These are phyloP conservation scores for Dysdera silvatica DNA, from an alignment of 1,140 invertebrate genomes.

Conservation along the genomic window DNA sequence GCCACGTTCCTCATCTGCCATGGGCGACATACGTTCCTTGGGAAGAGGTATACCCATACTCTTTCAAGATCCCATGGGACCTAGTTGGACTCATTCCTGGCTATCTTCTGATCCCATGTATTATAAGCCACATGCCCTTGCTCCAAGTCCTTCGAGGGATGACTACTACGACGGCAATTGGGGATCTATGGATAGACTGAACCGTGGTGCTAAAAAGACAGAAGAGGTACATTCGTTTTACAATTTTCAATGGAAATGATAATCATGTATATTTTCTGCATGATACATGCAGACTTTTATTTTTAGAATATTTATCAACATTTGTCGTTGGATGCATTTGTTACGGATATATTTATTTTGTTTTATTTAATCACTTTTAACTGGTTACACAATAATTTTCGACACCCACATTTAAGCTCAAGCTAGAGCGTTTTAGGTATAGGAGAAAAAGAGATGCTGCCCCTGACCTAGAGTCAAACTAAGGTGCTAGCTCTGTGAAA, in stretches of 20 bases:
- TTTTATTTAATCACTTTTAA: too few relatives aligned
- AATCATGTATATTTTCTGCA: background rate
- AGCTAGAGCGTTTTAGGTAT: too few relatives aligned
- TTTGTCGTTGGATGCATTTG: too few relatives aligned
- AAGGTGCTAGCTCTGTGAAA: too few relatives aligned
- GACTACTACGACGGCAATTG: slow-evolving; percentile 25
- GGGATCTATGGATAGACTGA: slow-evolving; percentile 24
- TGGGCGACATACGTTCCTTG: slow-evolving; percentile 8
- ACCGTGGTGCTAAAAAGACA: slow-evolving; percentile 8
- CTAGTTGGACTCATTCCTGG: slow-evolving; percentile 15
- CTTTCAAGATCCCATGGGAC: slow-evolving; percentile 15
- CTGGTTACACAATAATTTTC: too few relatives aligned
- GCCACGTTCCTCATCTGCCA: slow-evolving; percentile 7
- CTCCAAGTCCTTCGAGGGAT: background rate
- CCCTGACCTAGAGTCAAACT: too few relatives aligned
- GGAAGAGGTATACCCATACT: slow-evolving; percentile 5
- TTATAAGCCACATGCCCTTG: slow-evolving; percentile 15
- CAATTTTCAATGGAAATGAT: too few relatives aligned
- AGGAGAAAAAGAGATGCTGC: too few relatives aligned
- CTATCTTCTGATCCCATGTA: slow-evolving; percentile 21
- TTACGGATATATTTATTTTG: too few relatives aligned
- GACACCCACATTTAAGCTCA: too few relatives aligned
- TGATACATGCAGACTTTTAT: background rate
- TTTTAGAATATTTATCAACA: too few relatives aligned
- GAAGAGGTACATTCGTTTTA: too few relatives aligned